A percentile compares a stretch with the other conserved stretches of the same genome.
These are phyloP conservation scores for Corythornis madagascariensis DNA, from an alignment of 2,113 vertebrate species.

Conservation along the genomic window DNA sequence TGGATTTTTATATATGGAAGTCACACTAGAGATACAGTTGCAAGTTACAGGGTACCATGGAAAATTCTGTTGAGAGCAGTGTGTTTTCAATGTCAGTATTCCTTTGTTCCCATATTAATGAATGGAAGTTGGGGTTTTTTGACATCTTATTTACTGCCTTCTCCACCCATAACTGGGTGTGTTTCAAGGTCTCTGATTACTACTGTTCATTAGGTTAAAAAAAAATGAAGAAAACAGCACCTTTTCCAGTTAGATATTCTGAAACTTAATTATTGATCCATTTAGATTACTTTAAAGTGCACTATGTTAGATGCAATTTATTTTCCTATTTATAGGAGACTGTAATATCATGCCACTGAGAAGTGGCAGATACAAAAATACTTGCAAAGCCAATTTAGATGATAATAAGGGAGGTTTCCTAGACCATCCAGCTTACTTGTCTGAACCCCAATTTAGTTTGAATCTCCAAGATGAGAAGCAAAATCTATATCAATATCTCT, in stretches of 20 bases:
- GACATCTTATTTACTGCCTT: background rate
- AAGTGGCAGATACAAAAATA: background rate
- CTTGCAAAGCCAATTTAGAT: background rate
- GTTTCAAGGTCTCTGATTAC: background rate
- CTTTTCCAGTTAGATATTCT: background rate
- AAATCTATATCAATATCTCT: background rate
- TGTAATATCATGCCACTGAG: background rate
- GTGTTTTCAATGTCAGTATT: background rate
- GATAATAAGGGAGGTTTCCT: background rate
- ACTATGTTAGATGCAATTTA: background rate
- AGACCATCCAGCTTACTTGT: background rate
- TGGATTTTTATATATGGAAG: background rate
- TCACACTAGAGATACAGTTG: background rate
- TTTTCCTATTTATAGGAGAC: background rate
- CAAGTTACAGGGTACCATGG: background rate
- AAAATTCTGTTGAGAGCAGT: background rate
- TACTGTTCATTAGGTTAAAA: background rate
- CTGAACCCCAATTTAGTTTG: background rate
- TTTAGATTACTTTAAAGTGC: background rate
- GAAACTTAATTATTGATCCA: background rate
- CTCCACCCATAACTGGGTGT: background rate
- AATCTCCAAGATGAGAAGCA: background rate
- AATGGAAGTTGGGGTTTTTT: background rate
- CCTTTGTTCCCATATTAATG: background rate
- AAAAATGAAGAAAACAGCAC: background rate